These are phyloP conservation scores for Oithona nana DNA, from an alignment of 2,888 invertebrate genomes.

Conservation along the genomic window DNA sequence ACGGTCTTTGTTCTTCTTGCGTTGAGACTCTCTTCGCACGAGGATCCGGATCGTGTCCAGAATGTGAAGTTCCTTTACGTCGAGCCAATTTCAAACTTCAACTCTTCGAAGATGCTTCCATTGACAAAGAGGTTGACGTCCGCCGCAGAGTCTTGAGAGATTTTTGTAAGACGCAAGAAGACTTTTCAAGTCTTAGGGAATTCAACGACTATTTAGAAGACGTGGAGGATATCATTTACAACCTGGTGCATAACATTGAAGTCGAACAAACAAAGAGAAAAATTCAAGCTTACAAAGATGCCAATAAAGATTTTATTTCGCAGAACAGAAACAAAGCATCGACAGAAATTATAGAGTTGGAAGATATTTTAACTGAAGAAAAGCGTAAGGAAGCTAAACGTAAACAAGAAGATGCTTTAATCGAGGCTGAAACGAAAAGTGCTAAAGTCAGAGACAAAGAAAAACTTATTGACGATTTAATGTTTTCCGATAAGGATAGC, in stretches of 20 bases:
- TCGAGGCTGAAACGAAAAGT: conserved; percentile 39
- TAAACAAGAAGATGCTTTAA: conserved; percentile 24
- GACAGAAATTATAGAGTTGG: conserved; percentile 65
- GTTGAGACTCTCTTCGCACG: conserved; percentile 75
- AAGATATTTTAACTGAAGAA: conserved; percentile 62
- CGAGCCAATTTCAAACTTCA: conserved; percentile 81
- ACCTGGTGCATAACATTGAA: conserved; percentile 73
- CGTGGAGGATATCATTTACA: conserved; percentile 75
- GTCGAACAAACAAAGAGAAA: conserved; percentile 66
- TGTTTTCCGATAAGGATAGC: conserved; percentile 77
- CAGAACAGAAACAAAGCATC: conserved; percentile 37
- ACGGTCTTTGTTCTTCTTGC: conserved; percentile 91
- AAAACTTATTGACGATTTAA: conserved; percentile 80
- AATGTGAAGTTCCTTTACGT: conserved; percentile 69
- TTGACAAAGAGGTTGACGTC: conserved; percentile 95
- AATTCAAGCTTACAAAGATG: conserved; percentile 75
- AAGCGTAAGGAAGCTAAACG: conserved; percentile 27
- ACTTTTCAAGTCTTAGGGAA: conserved; percentile 59
- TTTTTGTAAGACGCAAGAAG: conserved; percentile 86
- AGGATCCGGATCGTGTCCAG: conserved; percentile 86
- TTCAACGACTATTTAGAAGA: conserved; percentile 94
- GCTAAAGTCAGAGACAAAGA: conserved; percentile 68
- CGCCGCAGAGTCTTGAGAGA: conserved; percentile 67
- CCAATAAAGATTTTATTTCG: conserved; percentile 63
- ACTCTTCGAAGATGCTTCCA: conserved; percentile 81